phyloP scores from a whole-genome alignment of 1,140 invertebrate genomes.

The Ceratosolen fusciceps region DNA sequence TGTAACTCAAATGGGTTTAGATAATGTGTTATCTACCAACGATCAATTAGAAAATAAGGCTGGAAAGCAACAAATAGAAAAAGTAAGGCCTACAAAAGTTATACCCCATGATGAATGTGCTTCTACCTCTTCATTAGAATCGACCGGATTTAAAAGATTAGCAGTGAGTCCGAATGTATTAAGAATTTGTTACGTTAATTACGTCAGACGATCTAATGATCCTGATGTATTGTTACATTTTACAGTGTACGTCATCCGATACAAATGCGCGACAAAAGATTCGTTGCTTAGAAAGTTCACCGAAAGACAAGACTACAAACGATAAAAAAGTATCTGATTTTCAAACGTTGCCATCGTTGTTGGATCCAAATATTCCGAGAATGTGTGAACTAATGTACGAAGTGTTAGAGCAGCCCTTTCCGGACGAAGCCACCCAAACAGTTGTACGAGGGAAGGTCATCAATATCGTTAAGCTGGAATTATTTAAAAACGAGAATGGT shows the following conservation, averaged over 20 bases:
- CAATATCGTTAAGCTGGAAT: conserved; percentile 54
- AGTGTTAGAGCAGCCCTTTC: conserved; percentile 50
- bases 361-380: conserved; percentile 37
- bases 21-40: neutral
- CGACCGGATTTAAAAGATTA: conserved; percentile 47
- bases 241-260: conserved; percentile 47
- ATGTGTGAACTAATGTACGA: conserved; percentile 57
- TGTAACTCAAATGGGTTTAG: conserved; percentile 10
- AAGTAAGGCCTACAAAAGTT: neutral
- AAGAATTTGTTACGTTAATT: neutral
- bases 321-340: conserved; percentile 55
- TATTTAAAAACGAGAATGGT: conserved; percentile 55
- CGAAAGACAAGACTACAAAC: conserved; percentile 15
- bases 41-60: neutral
- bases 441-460: conserved; percentile 56
- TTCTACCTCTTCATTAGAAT: neutral
- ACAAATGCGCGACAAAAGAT: conserved; percentile 49
- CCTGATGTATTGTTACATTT: conserved; percentile 5
- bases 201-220: neutral
- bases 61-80: neutral
- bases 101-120: conserved; percentile 5
- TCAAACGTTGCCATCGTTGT: conserved; percentile 8
- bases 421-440: conserved; percentile 38
- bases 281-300: conserved; percentile 47
- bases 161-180: conserved; percentile 42